phyloP scores from a whole-genome alignment of 2,113 vertebrate genomes.

The Eptesicus fuscus region DNA sequence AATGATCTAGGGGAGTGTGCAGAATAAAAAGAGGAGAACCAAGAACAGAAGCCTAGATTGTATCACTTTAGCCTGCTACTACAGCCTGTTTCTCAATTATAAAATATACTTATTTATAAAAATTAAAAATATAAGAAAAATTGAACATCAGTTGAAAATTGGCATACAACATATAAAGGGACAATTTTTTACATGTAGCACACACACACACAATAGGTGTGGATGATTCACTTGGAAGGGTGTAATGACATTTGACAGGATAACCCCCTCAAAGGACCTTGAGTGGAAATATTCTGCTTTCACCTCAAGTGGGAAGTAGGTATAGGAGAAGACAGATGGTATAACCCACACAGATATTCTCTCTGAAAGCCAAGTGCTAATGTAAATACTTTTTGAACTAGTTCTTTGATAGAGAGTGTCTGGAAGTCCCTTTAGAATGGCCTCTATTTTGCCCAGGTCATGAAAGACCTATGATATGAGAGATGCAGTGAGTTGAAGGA shows the following conservation, averaged over 20 bases:
- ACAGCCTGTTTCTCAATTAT: not conserved
- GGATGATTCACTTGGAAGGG: not conserved
- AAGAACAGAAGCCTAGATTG: not conserved
- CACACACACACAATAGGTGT: not conserved
- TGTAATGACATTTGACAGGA: not conserved
- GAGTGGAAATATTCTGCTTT: not conserved
- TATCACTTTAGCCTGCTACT: not conserved
- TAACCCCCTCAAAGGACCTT: not conserved
- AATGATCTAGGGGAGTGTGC: not conserved
- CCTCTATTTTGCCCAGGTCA: not conserved
- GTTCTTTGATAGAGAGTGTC: not conserved
- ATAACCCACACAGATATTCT: not conserved
- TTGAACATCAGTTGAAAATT: not conserved
- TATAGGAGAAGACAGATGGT: not conserved
- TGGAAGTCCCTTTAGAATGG: not conserved
- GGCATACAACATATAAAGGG: not conserved
- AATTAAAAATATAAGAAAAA: not conserved
- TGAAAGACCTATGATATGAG: not conserved
- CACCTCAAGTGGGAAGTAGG: not conserved
- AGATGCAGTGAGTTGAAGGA: not conserved
- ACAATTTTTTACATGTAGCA: not conserved
- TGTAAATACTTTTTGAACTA: not conserved
- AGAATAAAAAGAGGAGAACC: not conserved
- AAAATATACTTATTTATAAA: not conserved
- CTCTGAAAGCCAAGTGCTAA: not conserved